Evolutionary conservation across 1,140 invertebrate species (phyloP).

Genomic region (Bombus ignitus): DNA sequence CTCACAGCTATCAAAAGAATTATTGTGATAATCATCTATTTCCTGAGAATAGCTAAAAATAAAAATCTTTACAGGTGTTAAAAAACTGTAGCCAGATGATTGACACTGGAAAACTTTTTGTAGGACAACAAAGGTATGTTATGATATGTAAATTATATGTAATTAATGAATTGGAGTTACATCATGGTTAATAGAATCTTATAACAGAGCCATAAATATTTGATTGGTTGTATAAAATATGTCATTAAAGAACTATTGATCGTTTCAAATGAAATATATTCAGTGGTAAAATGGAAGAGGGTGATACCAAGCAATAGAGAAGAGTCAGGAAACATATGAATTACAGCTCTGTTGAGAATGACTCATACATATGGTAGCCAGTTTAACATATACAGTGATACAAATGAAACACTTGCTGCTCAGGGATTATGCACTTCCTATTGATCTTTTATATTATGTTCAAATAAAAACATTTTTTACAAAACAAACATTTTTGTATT

Average conservation of each 20-base stretch:
- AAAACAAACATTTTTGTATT: background rate
- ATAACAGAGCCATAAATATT: background rate
- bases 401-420: background rate
- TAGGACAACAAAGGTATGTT: conserved; percentile 91
- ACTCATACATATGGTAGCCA: conserved; percentile 67
- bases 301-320: conserved; percentile 19
- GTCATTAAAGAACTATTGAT: background rate
- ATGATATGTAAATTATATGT: conserved; percentile 51
- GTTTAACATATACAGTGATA: conserved; percentile 56
- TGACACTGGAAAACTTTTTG: conserved; percentile 93
- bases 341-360: conserved; percentile 61
- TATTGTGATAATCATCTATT: background rate
- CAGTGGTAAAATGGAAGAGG: background rate
- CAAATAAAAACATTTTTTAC: background rate
- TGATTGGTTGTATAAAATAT: background rate
- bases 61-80: conserved; percentile 84
- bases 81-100: conserved; percentile 93
- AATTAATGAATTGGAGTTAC: conserved; percentile 4
- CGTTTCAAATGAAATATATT: background rate
- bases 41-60: background rate
- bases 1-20: background rate
- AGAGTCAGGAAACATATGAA: conserved; percentile 63
- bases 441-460: background rate
- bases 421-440: background rate
- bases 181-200: background rate